phyloP scores from a whole-genome alignment of 2,888 invertebrate species.

The Andrena bucephala region DNA sequence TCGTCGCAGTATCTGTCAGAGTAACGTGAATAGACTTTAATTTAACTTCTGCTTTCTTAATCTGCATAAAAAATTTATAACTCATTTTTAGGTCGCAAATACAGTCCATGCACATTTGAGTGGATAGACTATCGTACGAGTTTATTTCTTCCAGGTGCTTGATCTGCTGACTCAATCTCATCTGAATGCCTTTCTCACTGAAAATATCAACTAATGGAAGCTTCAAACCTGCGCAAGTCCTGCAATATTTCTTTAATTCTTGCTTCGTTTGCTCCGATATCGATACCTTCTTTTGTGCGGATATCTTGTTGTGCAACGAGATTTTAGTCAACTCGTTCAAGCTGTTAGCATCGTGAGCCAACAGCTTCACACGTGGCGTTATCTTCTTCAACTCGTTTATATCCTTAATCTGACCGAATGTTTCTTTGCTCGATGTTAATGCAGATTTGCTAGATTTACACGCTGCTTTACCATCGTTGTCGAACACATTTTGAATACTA shows the following conservation, averaged over 20 bases:
- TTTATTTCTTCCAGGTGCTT: constrained; percentile 81
- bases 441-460: constrained; percentile 42
- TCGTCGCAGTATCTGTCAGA: constrained; percentile 58
- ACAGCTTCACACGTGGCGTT: constrained; percentile 79
- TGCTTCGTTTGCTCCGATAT: constrained; percentile 67
- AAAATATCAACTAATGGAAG: constrained; percentile 83
- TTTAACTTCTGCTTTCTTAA: constrained; percentile 83
- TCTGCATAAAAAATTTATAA: constrained; percentile 84
- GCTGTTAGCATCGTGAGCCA: constrained; percentile 74
- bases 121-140: constrained; percentile 78
- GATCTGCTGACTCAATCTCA: constrained; percentile 82
- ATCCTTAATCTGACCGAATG: constrained; percentile 77
- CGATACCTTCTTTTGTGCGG: constrained; percentile 43
- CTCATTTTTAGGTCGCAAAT: constrained; percentile 84
- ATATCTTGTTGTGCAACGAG: constrained; percentile 56
- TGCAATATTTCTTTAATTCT: constrained; percentile 81
- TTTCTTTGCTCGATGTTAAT: constrained; percentile 48
- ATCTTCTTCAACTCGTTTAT: constrained; percentile 82
- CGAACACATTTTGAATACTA: constrained; percentile 23
- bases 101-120: constrained; percentile 84
- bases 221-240: constrained; percentile 83
- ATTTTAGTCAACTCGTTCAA: constrained; percentile 74
- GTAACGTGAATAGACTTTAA: constrained; percentile 77
- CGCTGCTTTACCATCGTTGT: constrained; percentile 17
- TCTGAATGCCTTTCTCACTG: constrained; percentile 81